Conservation (phyloP, 2,797 vertebrate species). For the Choloepus didactylus region DNA sequence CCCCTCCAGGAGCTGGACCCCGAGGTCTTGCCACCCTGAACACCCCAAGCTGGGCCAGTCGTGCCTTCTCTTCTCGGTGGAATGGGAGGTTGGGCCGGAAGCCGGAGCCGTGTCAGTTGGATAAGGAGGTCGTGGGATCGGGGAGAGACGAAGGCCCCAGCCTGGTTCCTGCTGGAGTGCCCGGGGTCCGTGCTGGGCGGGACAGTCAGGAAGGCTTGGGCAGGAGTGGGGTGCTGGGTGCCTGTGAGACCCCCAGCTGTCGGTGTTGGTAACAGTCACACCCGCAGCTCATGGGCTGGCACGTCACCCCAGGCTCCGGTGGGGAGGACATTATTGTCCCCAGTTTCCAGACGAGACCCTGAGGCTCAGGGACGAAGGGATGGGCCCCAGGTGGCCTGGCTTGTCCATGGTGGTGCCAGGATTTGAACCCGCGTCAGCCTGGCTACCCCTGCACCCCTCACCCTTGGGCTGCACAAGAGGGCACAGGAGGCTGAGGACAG, state of each 20-base stretch:
- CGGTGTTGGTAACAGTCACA: too few relatives aligned
- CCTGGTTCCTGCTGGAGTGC: too few relatives aligned
- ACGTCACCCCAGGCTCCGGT: too few relatives aligned
- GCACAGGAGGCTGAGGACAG: conserved; percentile 61
- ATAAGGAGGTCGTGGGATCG: not conserved
- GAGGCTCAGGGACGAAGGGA: not conserved
- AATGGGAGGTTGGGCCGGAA: not conserved
- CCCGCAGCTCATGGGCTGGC: too few relatives aligned
- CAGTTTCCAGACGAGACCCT: fast-evolving
- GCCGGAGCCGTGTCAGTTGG: not conserved
- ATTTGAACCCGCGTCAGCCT: not conserved
- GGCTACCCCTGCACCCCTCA: not conserved
- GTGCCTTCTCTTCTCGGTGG: fast-evolving
- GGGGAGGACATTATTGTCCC: not conserved
- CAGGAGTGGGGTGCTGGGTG: too few relatives aligned
- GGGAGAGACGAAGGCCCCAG: not conserved
- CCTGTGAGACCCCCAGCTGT: too few relatives aligned
- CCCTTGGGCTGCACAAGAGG: too few relatives aligned
- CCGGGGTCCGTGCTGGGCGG: too few relatives aligned
- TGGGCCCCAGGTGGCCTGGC: not conserved
- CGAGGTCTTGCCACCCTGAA: not conserved
- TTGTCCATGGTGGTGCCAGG: fast-evolving
- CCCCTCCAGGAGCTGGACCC: fast-evolving
- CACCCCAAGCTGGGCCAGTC: not conserved
- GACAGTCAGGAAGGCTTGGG: too few relatives aligned